Percentiles rank a stretch among this genome's conserved stretches.
phyloP scores from a whole-genome alignment of 2,113 vertebrate species.

The Salminus brasiliensis region DNA sequence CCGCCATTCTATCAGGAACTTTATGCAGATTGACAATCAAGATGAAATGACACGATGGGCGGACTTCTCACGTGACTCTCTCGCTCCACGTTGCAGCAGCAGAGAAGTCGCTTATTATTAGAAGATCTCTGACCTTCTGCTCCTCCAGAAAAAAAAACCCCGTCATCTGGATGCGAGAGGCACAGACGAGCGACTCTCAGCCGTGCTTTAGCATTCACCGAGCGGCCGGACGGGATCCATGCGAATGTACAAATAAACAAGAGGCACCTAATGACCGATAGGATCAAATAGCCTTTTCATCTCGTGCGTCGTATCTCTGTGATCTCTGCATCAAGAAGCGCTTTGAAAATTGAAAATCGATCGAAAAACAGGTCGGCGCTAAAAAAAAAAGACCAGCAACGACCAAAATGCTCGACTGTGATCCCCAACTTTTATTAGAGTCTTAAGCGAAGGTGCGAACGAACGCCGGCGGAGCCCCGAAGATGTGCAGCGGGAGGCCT shows the following conservation, averaged over 20 bases:
- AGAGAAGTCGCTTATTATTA: conserved; percentile 10
- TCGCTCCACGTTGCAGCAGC: too few species aligned
- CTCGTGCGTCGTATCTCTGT: background rate
- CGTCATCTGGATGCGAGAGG: background rate
- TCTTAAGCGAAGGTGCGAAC: conserved; percentile 38
- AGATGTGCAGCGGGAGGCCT: conserved; percentile 8
- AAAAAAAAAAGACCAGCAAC: background rate
- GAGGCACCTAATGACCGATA: background rate
- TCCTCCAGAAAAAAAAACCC: background rate
- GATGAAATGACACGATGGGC: background rate
- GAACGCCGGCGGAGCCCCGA: conserved; percentile 43
- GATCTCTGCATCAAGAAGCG: conserved; percentile 22
- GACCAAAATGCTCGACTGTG: conserved; percentile 2
- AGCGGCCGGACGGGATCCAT: background rate
- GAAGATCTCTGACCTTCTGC: background rate
- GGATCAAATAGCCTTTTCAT: conserved; percentile 29
- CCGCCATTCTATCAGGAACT: conserved; percentile 23
- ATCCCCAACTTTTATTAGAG: conserved; percentile 30
- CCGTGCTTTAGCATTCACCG: background rate
- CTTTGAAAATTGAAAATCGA: background rate
- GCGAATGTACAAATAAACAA: conserved; percentile 1
- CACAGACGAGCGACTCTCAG: background rate
- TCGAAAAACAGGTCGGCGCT: background rate
- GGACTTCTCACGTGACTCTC: conserved; percentile 20
- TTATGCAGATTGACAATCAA: conserved; percentile 43